Evolutionary conservation across 2,797 vertebrate species (phyloP).

Genomic region (Phrynocephalus forsythii): DNA sequence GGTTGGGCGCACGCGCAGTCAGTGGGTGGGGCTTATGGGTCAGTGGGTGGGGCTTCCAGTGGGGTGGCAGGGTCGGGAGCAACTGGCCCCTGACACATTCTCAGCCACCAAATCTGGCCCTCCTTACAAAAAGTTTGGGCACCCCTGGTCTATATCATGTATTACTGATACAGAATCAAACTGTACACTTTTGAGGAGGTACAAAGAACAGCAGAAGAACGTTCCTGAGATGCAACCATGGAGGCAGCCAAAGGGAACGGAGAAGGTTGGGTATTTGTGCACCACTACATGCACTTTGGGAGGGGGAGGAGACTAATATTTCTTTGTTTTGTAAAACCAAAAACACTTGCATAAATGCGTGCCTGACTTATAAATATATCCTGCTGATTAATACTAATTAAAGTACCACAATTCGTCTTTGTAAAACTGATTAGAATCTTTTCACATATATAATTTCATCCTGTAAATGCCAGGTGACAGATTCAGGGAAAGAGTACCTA

Average conservation of each 20-base stretch:
- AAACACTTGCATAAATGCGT: not conserved
- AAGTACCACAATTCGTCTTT: constrained; percentile 2
- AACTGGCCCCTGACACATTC: no score
- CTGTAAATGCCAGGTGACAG: not conserved
- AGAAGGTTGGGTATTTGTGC: no score
- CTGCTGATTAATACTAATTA: not conserved
- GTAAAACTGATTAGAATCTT: not conserved
- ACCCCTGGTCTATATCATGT: not conserved
- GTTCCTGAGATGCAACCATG: not conserved
- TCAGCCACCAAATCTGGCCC: no score
- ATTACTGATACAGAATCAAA: constrained; percentile 1
- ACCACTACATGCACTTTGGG: no score
- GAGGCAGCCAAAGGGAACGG: no score
- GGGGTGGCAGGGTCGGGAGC: no score
- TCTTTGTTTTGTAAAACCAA: no score
- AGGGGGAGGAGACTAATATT: no score
- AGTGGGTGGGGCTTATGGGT: no score
- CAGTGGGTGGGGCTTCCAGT: no score
- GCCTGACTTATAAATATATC: not conserved
- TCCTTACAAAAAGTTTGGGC: no score
- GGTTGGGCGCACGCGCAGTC: no score
- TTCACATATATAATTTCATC: not conserved
- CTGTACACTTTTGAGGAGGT: not conserved
- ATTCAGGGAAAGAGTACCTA: not conserved
- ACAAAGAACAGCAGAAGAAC: not conserved